phyloP scores from a whole-genome alignment of 92 coral and sea anemone genomes.

The Pocillopora grandis region DNA sequence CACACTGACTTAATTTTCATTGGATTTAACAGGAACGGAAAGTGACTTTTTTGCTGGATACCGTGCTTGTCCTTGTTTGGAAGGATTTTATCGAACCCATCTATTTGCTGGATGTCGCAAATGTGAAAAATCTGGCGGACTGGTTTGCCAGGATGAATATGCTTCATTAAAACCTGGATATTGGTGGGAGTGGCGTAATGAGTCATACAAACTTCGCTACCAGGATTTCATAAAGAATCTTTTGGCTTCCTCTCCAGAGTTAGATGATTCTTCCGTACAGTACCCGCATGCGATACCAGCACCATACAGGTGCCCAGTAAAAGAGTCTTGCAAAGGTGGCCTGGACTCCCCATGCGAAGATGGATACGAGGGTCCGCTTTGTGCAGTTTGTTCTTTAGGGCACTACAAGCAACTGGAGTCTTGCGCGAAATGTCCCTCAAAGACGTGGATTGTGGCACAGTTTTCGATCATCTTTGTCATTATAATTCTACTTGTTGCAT shows the following conservation, averaged over 20 bases:
- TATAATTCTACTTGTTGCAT: neutral
- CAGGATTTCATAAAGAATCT: constrained; percentile 2
- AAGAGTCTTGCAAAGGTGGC: neutral
- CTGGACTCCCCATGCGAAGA: constrained; percentile 19
- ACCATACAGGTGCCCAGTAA: constrained; percentile 17
- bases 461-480: neutral
- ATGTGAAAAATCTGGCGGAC: neutral
- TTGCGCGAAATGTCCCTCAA: constrained; percentile 26
- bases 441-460: constrained; percentile 9
- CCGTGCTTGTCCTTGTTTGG: constrained; percentile 28
- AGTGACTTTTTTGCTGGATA: constrained; percentile 34
- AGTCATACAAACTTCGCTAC: constrained; percentile 1
- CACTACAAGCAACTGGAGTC: constrained; percentile 15
- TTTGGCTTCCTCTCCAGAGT: neutral
- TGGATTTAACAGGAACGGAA: constrained; percentile 10
- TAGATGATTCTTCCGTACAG: neutral
- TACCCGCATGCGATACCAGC: neutral
- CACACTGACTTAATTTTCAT: neutral
- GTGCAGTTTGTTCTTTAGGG: constrained; percentile 29
- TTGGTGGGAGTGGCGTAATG: constrained; percentile 21
- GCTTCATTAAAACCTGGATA: constrained; percentile 8
- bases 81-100: constrained; percentile 15
- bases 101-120: constrained; percentile 9
- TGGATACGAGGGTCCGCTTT: constrained; percentile 37
- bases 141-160: constrained; percentile 4